Percentiles rank a stretch among this genome's conserved stretches.
Conservation (phyloP, 2,797 vertebrate species). For the Micropoecilia bifurca region DNA sequence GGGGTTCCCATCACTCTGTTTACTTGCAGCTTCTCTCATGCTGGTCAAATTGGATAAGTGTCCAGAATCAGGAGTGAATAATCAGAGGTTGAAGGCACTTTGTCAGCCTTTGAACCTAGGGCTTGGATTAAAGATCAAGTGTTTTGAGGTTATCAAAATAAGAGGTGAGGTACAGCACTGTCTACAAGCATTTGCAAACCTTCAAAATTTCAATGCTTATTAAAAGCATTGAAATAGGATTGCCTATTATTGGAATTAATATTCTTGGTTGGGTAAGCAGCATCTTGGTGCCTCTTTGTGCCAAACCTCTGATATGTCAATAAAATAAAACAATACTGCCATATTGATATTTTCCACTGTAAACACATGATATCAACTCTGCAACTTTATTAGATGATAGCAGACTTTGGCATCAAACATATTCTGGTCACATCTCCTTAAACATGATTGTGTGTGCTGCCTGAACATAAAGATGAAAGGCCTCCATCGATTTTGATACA, state of each 20-base stretch:
- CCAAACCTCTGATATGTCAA: neutral
- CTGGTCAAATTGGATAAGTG: slow-evolving; percentile 42
- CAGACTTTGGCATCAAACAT: no score
- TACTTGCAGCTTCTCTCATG: slow-evolving; percentile 26
- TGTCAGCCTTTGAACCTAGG: neutral
- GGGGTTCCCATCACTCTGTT: slow-evolving; percentile 17
- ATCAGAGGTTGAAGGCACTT: neutral
- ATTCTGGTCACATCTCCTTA: neutral
- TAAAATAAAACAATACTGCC: neutral
- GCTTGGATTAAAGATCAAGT: neutral
- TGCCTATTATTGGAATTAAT: neutral
- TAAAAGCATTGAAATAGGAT: neutral
- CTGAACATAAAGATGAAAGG: slow-evolving; percentile 54
- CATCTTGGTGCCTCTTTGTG: neutral
- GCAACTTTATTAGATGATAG: neutral
- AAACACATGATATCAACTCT: neutral
- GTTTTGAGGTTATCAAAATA: neutral
- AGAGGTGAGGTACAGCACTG: neutral
- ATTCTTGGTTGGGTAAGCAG: neutral
- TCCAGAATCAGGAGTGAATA: neutral
- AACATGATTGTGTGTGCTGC: slow-evolving; percentile 20
- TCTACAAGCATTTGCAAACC: neutral
- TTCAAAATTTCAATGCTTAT: neutral
- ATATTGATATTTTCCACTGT: neutral
- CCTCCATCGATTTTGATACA: slow-evolving; percentile 45